These are phyloP conservation scores for Cydia fagiglandana DNA, from an alignment of 1,140 invertebrate genomes.

Conservation along the genomic window DNA sequence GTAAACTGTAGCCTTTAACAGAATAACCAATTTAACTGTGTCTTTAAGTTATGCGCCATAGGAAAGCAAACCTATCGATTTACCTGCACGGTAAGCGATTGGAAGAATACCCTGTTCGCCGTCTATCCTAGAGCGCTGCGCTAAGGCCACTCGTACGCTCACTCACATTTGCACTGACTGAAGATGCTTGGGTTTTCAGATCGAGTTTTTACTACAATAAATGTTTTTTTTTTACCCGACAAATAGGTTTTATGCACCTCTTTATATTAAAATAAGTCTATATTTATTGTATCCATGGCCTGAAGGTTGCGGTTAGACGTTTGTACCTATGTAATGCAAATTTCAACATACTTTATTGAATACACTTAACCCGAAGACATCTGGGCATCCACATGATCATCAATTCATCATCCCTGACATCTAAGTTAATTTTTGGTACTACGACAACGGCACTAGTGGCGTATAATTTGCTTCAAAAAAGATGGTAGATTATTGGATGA, in stretches of 20 bases:
- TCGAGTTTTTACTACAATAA: neutral
- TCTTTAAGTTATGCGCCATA: neutral
- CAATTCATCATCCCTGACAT: too few species aligned
- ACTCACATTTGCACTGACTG: conserved; percentile 20
- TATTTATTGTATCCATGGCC: neutral
- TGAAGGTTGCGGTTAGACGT: too few species aligned
- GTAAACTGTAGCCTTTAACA: neutral
- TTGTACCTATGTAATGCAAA: too few species aligned
- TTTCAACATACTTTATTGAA: too few species aligned
- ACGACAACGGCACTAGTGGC: too few species aligned
- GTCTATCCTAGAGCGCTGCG: neutral
- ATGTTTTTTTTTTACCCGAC: neutral
- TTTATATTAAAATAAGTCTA: neutral
- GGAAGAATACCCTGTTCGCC: neutral
- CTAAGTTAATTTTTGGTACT: too few species aligned
- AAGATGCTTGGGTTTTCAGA: neutral
- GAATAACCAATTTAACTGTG: neutral
- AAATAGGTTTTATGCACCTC: neutral
- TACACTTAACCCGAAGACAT: too few species aligned
- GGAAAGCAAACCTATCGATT: neutral
- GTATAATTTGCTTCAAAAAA: too few species aligned
- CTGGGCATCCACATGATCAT: too few species aligned
- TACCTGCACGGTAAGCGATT: neutral
- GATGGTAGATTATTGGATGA: too few species aligned
- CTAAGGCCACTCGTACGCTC: conserved; percentile 20